These are phyloP conservation scores for Scolanthus callimorphus DNA, from an alignment of 92 coral and sea anemone species.

Conservation along the genomic window DNA sequence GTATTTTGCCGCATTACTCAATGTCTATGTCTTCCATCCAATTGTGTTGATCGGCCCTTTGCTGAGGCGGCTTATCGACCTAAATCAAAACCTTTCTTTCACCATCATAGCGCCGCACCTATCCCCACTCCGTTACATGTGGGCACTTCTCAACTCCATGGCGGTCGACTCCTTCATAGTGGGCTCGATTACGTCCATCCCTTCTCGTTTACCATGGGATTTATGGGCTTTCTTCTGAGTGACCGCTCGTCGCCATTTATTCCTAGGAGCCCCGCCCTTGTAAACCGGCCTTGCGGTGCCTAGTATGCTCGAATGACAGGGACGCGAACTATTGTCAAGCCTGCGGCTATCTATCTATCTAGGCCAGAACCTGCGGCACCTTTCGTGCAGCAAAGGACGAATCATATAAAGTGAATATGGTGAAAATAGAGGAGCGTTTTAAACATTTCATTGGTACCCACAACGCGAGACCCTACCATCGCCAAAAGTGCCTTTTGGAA, in stretches of 20 bases:
- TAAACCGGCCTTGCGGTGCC: constrained; percentile 31
- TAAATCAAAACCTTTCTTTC: background rate
- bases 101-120: background rate
- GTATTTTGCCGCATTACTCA: background rate
- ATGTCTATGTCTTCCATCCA: background rate
- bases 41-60: background rate
- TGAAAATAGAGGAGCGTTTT: constrained; percentile 8
- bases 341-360: constrained; percentile 20
- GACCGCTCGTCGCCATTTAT: too few relatives aligned
- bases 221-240: constrained; percentile 43
- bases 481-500: too few relatives aligned
- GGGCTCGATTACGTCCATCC: constrained; percentile 21
- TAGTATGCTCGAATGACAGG: constrained; percentile 30
- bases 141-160: background rate
- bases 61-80: background rate
- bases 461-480: constrained; percentile 10
- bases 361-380: too few relatives aligned
- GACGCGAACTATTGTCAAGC: too few relatives aligned
- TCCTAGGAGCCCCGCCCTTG: constrained; percentile 24
- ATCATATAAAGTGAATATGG: constrained; percentile 12
- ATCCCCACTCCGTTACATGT: background rate
- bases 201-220: constrained; percentile 47
- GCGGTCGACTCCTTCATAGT: background rate
- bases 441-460: background rate
- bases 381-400: too few relatives aligned